Percentiles rank a stretch among this genome's conserved stretches.
Evolutionary conservation across 2,113 vertebrate genomes (phyloP).

Genomic region (Rhea americana): DNA sequence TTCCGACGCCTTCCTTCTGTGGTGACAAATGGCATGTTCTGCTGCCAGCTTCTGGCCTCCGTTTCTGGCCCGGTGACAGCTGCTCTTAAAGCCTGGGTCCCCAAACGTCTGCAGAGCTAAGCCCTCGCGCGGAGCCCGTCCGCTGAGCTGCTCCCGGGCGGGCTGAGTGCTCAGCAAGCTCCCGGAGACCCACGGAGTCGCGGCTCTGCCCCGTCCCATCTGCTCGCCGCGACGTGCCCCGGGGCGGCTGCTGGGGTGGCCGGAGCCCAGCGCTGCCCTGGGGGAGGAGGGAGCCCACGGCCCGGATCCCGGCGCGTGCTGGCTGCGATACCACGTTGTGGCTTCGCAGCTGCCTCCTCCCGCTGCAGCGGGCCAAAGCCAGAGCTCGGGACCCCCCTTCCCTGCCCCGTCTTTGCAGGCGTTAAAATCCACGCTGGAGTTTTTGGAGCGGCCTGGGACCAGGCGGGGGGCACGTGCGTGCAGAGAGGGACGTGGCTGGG

Average conservation of each 20-base stretch:
- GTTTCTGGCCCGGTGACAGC: background rate
- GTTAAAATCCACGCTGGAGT: background rate
- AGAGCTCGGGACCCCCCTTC: fast-evolving
- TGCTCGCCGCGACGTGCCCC: background rate
- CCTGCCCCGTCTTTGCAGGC: fast-evolving
- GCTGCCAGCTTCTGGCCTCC: background rate
- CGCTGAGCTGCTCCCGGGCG: background rate
- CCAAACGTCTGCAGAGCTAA: background rate
- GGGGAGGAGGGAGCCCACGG: fast-evolving
- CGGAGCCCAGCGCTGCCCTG: background rate
- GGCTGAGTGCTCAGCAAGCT: background rate
- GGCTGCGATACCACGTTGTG: background rate
- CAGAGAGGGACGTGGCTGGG: background rate
- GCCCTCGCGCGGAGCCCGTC: fast-evolving
- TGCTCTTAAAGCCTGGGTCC: background rate
- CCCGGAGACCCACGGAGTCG: fast-evolving
- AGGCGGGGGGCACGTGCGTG: fast-evolving
- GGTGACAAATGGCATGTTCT: background rate
- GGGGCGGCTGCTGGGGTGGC: background rate
- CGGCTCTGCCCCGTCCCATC: background rate
- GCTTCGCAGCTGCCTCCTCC: background rate
- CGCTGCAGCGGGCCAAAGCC: fast-evolving
- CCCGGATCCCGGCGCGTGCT: fast-evolving
- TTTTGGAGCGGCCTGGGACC: background rate
- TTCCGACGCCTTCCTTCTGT: background rate